phyloP scores from a whole-genome alignment of 2,797 vertebrate genomes.

The Oryzias sinensis region DNA sequence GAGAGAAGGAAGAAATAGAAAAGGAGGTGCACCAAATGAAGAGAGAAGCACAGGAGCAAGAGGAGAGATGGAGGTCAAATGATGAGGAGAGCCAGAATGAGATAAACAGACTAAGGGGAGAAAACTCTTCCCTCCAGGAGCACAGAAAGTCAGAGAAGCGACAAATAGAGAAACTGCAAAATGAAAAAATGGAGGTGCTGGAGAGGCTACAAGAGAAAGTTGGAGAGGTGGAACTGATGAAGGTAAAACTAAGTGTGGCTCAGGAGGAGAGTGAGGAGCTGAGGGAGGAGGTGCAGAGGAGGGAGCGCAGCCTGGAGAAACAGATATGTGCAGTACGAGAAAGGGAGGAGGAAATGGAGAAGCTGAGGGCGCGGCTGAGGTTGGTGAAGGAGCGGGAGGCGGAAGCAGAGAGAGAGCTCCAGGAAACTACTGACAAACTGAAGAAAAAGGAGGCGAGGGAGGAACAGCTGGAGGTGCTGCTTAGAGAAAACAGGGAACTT shows the following conservation, averaged over 20 bases:
- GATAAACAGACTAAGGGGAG: constrained; percentile 16
- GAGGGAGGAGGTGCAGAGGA: constrained; percentile 44
- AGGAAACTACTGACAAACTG: constrained; percentile 21
- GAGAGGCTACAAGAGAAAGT: constrained; percentile 49
- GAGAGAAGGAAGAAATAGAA: constrained; percentile 39
- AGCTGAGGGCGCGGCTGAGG: constrained; percentile 58
- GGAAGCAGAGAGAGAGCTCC: constrained; percentile 29
- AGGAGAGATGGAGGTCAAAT: constrained; percentile 29
- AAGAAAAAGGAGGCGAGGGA: constrained; percentile 25
- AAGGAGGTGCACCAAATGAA: constrained; percentile 14
- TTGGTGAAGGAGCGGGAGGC: constrained; percentile 20
- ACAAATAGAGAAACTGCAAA: constrained; percentile 25
- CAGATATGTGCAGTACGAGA: constrained; percentile 62
- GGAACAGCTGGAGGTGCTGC: constrained; percentile 28
- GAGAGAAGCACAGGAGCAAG: constrained; percentile 16
- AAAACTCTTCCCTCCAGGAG: constrained; percentile 27
- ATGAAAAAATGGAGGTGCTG: constrained; percentile 12
- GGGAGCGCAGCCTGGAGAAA: constrained; percentile 62
- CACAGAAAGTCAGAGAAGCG: constrained; percentile 30
- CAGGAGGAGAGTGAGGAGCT: constrained; percentile 61
- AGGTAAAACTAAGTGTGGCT: constrained; percentile 57
- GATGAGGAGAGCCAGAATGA: constrained; percentile 57
- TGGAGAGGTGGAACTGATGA: constrained; percentile 39
- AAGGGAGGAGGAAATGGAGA: constrained; percentile 56
- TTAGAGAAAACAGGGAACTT: constrained; percentile 23